Evolutionary conservation across 2,113 vertebrate species (phyloP).

Genomic region (Morone saxatilis): DNA sequence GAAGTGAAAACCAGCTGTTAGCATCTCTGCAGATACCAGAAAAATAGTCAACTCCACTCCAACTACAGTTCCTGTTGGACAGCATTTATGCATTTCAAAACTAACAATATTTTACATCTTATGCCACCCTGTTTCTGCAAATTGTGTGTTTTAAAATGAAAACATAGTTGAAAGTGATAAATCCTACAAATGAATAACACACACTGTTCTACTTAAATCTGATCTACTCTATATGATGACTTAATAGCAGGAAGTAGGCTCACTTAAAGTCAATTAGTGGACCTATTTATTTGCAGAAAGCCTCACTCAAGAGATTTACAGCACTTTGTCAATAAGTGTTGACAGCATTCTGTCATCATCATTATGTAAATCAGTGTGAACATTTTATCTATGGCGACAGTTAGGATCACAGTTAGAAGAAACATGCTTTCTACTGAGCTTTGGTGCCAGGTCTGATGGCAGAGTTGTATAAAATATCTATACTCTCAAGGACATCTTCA

Average conservation of each 20-base stretch:
- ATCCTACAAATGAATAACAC: not conserved
- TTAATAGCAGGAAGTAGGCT: not conserved
- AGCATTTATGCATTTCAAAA: not conserved
- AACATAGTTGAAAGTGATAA: not conserved
- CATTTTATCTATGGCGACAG: not conserved
- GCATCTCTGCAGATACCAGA: conserved; percentile 23
- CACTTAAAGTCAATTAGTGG: not conserved
- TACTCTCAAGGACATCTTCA: conserved; percentile 1
- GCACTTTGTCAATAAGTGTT: not conserved
- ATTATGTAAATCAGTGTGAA: conserved; percentile 6
- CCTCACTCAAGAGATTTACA: not conserved
- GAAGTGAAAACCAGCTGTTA: conserved; percentile 53
- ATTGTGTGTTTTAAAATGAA: conserved; percentile 2
- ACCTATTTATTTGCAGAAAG: not conserved
- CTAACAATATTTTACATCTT: not conserved
- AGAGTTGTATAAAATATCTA: not conserved
- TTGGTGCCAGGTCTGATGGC: not conserved
- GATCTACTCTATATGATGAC: not conserved
- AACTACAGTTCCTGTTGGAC: not conserved
- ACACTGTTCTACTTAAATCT: not conserved
- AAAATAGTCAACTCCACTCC: not conserved
- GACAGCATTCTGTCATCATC: not conserved
- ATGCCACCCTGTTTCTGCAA: not conserved
- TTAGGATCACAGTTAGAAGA: conserved; percentile 12
- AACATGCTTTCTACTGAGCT: conserved; percentile 17